Conservation (phyloP, 2,113 vertebrate species). For the Castor canadensis region DNA sequence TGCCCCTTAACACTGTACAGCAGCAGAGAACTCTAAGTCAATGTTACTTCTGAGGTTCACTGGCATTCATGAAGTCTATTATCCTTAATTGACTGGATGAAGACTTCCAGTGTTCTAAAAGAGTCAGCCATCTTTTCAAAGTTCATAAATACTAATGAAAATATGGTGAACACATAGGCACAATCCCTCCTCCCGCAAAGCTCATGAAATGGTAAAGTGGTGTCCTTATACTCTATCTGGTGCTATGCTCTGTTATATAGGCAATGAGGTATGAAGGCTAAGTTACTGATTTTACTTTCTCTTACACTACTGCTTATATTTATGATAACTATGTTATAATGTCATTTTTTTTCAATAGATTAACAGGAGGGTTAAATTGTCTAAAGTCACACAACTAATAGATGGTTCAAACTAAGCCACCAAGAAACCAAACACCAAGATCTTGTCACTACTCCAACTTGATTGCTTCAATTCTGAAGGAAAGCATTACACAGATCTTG, state of each 20-base stretch:
- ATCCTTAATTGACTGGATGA: not conserved
- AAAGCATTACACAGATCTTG: not conserved
- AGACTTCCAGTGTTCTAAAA: not conserved
- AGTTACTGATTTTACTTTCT: slow-evolving; percentile 19
- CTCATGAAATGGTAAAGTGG: not conserved
- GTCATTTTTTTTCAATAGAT: too few relatives aligned
- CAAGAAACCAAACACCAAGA: not conserved
- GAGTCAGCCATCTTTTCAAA: too few relatives aligned
- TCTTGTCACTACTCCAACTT: not conserved
- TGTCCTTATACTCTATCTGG: too few relatives aligned
- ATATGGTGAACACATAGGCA: not conserved
- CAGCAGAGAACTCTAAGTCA: not conserved
- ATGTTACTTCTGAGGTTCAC: not conserved
- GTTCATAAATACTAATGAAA: not conserved
- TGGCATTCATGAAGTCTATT: not conserved
- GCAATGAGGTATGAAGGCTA: not conserved
- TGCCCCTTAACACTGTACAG: not conserved
- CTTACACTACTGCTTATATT: not conserved
- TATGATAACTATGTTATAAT: not conserved
- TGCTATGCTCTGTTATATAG: not conserved
- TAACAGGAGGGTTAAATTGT: not conserved
- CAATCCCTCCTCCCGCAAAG: not conserved
- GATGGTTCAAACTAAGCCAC: not conserved
- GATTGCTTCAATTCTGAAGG: slow-evolving; percentile 27
- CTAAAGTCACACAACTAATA: not conserved